These are phyloP conservation scores for Oreotragus oreotragus DNA, from an alignment of 2,113 vertebrate genomes.

Conservation along the genomic window DNA sequence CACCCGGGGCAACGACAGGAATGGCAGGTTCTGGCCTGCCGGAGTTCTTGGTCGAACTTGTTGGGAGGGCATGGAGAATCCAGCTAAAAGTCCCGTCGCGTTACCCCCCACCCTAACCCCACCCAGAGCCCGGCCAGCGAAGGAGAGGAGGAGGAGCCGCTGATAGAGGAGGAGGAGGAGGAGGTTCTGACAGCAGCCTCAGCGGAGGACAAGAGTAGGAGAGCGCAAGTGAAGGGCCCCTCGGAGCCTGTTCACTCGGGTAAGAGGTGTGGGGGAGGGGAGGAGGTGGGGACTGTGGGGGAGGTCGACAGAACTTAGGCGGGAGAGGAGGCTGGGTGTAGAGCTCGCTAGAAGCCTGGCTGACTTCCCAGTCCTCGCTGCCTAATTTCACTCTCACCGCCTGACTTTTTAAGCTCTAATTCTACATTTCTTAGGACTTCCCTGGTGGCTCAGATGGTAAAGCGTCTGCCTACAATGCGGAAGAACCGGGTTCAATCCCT, in stretches of 20 bases:
- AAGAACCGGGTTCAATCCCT: too few relatives aligned
- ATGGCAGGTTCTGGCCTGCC: background rate
- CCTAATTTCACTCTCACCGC: background rate
- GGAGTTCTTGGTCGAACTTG: background rate
- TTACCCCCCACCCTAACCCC: accelerated
- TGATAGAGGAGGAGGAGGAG: conserved; percentile 88
- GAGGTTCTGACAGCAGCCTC: conserved; percentile 70
- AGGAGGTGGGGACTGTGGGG: background rate
- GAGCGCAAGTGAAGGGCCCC: conserved; percentile 74
- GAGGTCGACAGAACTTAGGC: background rate
- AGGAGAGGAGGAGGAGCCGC: conserved; percentile 91
- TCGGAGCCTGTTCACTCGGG: conserved; percentile 50
- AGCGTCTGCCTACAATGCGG: too few relatives aligned
- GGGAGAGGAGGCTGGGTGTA: background rate
- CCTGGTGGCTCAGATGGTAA: too few relatives aligned
- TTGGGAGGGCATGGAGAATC: background rate
- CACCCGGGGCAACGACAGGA: background rate
- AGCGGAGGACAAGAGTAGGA: conserved; percentile 86
- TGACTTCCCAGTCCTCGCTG: too few relatives aligned
- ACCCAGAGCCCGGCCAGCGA: conserved; percentile 91
- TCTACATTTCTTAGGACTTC: background rate
- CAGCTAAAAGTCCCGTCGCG: background rate
- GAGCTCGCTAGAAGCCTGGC: background rate
- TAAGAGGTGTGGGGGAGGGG: background rate
- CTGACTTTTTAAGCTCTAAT: background rate